phyloP scores from a whole-genome alignment of 2,888 invertebrate genomes.

The Meteorus cinctellus region DNA sequence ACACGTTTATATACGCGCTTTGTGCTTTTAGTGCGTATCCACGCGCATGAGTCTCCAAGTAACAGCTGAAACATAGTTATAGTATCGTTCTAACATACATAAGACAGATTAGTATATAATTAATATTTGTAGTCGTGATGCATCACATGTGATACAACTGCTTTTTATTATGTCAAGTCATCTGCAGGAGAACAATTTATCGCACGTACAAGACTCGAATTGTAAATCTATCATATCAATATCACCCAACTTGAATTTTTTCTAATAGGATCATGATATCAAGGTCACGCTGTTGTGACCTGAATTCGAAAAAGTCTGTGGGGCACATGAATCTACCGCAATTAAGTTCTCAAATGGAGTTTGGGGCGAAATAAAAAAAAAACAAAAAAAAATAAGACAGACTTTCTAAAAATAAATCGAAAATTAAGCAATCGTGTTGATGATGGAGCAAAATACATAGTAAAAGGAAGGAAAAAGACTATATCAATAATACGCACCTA shows the following conservation, averaged over 20 bases:
- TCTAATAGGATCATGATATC: neutral
- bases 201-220: constrained; percentile 56
- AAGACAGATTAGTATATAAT: neutral
- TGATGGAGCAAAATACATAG: neutral
- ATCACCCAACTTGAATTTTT: neutral
- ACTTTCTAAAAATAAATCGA: neutral
- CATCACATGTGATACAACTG: neutral
- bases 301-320: neutral
- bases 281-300: neutral
- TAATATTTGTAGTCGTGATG: neutral
- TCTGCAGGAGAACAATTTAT: neutral
- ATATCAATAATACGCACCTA: constrained; percentile 22
- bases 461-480: constrained; percentile 1
- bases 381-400: neutral
- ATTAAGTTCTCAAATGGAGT: neutral
- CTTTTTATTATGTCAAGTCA: neutral
- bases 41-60: constrained; percentile 52
- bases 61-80: constrained; percentile 43
- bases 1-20: constrained; percentile 32
- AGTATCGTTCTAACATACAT: neutral
- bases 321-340: neutral
- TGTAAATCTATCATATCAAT: constrained; percentile 54
- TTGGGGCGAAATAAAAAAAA: constrained; percentile 2
- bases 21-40: constrained; percentile 46
- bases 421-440: constrained; percentile 29